These are phyloP conservation scores for Pyrochroa serraticornis DNA, from an alignment of 2,888 invertebrate species.

Conservation along the genomic window DNA sequence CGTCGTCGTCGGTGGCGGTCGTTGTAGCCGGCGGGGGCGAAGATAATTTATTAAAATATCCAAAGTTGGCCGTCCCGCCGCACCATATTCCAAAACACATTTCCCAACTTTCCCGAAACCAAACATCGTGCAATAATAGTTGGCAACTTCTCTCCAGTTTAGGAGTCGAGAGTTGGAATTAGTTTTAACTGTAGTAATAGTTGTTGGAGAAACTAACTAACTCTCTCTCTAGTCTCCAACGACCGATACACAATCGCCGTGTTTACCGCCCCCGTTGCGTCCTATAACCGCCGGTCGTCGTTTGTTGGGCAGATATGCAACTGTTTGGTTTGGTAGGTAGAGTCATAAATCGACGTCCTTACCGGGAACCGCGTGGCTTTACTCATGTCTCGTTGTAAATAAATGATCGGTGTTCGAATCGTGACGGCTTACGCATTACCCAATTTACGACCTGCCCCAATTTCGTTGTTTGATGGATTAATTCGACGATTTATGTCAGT, in stretches of 20 bases:
- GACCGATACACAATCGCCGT: slow-evolving; percentile 28
- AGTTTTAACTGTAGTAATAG: slow-evolving; percentile 49
- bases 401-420: no score
- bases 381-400: not conserved
- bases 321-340: slow-evolving; percentile 2
- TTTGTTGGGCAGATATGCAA: slow-evolving; percentile 22
- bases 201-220: slow-evolving; percentile 44
- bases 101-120: slow-evolving; percentile 51
- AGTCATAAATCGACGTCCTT: slow-evolving; percentile 5
- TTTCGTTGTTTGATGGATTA: not conserved
- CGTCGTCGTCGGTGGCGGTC: slow-evolving; percentile 6
- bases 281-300: slow-evolving; percentile 47
- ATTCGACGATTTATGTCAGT: not conserved
- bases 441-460: not conserved
- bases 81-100: slow-evolving; percentile 50
- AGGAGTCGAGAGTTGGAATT: slow-evolving; percentile 47
- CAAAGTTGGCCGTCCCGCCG: slow-evolving; percentile 38
- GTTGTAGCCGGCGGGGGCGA: slow-evolving; percentile 14
- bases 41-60: slow-evolving; percentile 48
- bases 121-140: slow-evolving; percentile 57
- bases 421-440: not conserved
- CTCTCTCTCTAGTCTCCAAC: slow-evolving; percentile 14
- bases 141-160: slow-evolving; percentile 50
- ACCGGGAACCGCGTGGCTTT: not conserved
- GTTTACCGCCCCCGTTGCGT: slow-evolving; percentile 37